Conservation (phyloP, 2,113 vertebrate species). For the Suricata suricatta region DNA sequence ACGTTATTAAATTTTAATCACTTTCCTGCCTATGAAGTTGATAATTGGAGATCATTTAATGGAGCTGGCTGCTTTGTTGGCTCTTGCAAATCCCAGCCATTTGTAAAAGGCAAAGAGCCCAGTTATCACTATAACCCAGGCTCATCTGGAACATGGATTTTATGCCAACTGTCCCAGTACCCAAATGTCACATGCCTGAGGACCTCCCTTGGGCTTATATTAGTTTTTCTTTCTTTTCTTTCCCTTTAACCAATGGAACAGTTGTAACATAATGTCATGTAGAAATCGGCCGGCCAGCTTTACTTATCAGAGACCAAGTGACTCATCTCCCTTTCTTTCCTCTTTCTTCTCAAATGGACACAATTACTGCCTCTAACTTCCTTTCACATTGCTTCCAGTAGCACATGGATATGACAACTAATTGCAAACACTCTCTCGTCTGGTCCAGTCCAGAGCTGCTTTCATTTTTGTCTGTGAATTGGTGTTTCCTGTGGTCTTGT, state of each 20-base stretch:
- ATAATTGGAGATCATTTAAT: constrained; percentile 65
- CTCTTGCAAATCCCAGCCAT: constrained; percentile 9
- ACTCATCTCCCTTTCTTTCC: not conserved
- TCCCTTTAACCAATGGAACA: not conserved
- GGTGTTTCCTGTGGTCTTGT: not conserved
- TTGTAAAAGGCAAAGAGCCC: not conserved
- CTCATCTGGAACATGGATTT: not conserved
- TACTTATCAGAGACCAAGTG: constrained; percentile 19
- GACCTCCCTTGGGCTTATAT: not conserved
- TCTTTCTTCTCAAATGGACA: not conserved
- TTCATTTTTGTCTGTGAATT: not conserved
- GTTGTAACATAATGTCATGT: not conserved
- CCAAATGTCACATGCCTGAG: not conserved
- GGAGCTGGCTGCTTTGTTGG: not conserved
- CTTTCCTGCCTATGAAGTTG: constrained; percentile 56
- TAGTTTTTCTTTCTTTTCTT: not conserved
- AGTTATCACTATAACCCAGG: not conserved
- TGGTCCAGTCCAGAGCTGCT: constrained; percentile 12
- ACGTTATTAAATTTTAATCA: constrained; percentile 75
- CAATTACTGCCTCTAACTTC: not conserved
- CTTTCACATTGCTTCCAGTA: constrained; percentile 24
- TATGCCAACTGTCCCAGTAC: not conserved
- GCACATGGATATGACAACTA: constrained; percentile 2
- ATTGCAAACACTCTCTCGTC: not conserved
- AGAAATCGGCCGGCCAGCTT: not conserved